A percentile compares a stretch with the other conserved stretches of the same genome.
phyloP scores from a whole-genome alignment of 2,888 invertebrate species.

The Tribolium freemani region DNA sequence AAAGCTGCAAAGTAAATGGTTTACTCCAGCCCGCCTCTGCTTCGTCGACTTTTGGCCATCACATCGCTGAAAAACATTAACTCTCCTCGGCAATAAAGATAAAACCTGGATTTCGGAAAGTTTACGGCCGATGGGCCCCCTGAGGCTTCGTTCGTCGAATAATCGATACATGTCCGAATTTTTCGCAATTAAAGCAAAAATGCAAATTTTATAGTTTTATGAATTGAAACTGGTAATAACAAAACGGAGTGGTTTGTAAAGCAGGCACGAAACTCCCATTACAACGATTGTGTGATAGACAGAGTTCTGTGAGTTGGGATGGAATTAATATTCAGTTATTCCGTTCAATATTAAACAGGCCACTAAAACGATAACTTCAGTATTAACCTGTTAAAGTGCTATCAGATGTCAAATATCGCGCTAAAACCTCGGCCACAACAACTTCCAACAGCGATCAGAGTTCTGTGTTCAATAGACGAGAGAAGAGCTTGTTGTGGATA shows the following conservation, averaged over 20 bases:
- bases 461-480: not conserved
- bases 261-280: conserved; percentile 50
- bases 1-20: not conserved
- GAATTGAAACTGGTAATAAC: conserved; percentile 41
- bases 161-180: conserved; percentile 19
- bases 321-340: conserved; percentile 52
- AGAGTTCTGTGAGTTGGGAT: conserved; percentile 33
- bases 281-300: conserved; percentile 46
- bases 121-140: conserved; percentile 15
- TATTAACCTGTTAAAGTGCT: conserved; percentile 54
- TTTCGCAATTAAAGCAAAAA: conserved; percentile 37
- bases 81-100: conserved; percentile 16
- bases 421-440: conserved; percentile 26
- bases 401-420: conserved; percentile 43
- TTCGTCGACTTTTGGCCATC: conserved; percentile 1
- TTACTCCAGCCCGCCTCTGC: not conserved
- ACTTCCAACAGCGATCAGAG: conserved; percentile 4
- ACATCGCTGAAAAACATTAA: conserved; percentile 12
- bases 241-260: conserved; percentile 49
- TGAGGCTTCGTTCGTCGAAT: conserved; percentile 11
- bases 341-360: conserved; percentile 52
- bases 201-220: conserved; percentile 42
- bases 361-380: conserved; percentile 53
- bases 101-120: conserved; percentile 16
- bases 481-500: not conserved